These are phyloP conservation scores for Phodopus roborovskii DNA, from an alignment of 2,113 vertebrate genomes.

Conservation along the genomic window DNA sequence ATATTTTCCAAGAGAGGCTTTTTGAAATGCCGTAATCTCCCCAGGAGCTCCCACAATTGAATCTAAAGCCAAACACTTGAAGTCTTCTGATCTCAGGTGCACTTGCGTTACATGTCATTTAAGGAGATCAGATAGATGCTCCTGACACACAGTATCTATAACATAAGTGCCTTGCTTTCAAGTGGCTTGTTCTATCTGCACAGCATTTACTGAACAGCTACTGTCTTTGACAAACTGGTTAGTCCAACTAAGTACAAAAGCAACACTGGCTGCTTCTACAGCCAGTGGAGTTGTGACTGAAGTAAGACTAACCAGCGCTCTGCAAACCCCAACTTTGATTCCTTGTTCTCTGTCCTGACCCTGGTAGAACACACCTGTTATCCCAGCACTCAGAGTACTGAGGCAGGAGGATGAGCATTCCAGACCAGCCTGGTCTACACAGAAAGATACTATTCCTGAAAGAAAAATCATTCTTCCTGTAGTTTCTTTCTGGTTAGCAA, in stretches of 20 bases:
- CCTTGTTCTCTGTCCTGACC: background rate
- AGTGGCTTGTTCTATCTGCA: background rate
- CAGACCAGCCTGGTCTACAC: background rate
- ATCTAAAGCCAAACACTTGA: background rate
- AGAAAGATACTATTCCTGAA: too few relatives aligned
- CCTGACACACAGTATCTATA: background rate
- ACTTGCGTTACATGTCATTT: background rate
- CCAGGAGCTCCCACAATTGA: background rate
- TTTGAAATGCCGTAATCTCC: background rate
- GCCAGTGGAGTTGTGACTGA: background rate
- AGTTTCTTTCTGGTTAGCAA: background rate
- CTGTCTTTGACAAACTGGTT: background rate
- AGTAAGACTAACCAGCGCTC: background rate
- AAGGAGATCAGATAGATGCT: background rate
- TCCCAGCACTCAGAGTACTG: background rate
- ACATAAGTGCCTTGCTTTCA: background rate
- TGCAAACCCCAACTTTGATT: background rate
- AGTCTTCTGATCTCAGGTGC: background rate
- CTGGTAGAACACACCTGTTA: background rate
- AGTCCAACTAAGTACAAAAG: conserved; percentile 11
- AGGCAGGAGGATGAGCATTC: background rate
- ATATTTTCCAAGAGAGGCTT: conserved; percentile 22
- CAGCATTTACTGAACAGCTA: conserved; percentile 11
- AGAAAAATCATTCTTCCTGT: background rate
- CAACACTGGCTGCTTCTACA: background rate